phyloP scores from a whole-genome alignment of 2,888 invertebrate genomes.

The Lamellibrachia satsuma region DNA sequence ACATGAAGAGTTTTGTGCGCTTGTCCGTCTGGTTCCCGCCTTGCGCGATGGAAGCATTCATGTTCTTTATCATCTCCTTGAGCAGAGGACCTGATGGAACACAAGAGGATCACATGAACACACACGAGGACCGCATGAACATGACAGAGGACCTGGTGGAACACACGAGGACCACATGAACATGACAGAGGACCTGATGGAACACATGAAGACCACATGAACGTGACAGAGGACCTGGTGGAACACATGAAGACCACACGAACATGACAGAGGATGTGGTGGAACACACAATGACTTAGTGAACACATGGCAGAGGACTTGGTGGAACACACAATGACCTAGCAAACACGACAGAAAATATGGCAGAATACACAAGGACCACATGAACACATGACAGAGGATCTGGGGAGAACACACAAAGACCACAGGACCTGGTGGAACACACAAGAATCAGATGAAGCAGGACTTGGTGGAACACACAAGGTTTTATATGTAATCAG shows the following conservation, averaged over 20 bases:
- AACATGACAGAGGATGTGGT: not conserved
- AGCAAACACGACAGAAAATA: not conserved
- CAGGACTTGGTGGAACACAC: not conserved
- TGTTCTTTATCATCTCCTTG: conserved; percentile 19
- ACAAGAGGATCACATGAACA: not conserved
- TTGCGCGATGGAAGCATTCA: not conserved
- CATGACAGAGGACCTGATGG: not conserved
- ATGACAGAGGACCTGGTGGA: not conserved
- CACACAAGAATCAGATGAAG: too few relatives aligned
- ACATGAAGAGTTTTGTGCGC: conserved; percentile 17
- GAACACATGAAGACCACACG: not conserved
- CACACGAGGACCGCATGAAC: not conserved
- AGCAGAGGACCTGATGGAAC: conserved; percentile 13
- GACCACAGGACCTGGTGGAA: not conserved
- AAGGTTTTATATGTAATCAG: too few relatives aligned
- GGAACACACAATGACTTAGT: not conserved
- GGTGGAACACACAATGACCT: not conserved
- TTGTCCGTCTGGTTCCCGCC: not conserved
- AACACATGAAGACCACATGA: not conserved
- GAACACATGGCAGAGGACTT: not conserved
- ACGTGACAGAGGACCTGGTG: not conserved
- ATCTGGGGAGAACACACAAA: not conserved
- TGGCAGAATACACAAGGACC: not conserved
- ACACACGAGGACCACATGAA: not conserved
- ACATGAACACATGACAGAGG: not conserved